Conservation (phyloP, 2,113 vertebrate species). For the Sprattus sprattus region DNA sequence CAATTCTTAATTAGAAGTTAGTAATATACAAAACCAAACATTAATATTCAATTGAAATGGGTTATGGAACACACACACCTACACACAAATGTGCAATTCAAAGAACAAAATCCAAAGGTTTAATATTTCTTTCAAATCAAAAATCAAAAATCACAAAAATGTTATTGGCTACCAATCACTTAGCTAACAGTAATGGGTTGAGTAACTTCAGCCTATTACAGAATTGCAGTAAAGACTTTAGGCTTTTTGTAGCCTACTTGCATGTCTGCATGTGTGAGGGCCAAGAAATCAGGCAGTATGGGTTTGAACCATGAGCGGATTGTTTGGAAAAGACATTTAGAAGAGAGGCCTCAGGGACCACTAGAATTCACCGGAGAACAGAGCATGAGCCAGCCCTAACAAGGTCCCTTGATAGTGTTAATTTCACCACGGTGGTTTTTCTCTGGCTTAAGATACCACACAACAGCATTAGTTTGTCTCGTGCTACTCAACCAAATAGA, state of each 20-base stretch:
- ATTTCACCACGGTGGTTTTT: constrained; percentile 12
- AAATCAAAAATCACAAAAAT: no score
- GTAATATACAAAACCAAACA: no score
- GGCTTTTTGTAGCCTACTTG: not conserved
- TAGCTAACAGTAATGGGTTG: no score
- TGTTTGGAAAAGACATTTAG: not conserved
- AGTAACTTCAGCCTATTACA: no score
- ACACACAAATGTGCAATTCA: no score
- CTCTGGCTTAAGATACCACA: constrained; percentile 15
- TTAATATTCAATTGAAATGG: no score
- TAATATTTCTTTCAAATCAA: no score
- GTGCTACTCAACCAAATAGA: constrained; percentile 2
- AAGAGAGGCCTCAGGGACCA: not conserved
- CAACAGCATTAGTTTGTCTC: constrained; percentile 24
- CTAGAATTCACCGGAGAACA: not conserved
- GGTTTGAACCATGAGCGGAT: not conserved
- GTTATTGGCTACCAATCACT: no score
- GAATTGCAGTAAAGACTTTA: no score
- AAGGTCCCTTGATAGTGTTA: constrained; percentile 37
- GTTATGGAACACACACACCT: no score
- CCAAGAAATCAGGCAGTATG: not conserved
- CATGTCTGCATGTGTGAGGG: not conserved
- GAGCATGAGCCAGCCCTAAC: constrained; percentile 34
- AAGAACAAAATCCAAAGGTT: no score
- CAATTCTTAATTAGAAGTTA: no score